Evolutionary conservation across 1,140 invertebrate species (phyloP), one percentile per base, ranked within the genome.

Genomic region (Acromyrmex echinatior): DNA sequence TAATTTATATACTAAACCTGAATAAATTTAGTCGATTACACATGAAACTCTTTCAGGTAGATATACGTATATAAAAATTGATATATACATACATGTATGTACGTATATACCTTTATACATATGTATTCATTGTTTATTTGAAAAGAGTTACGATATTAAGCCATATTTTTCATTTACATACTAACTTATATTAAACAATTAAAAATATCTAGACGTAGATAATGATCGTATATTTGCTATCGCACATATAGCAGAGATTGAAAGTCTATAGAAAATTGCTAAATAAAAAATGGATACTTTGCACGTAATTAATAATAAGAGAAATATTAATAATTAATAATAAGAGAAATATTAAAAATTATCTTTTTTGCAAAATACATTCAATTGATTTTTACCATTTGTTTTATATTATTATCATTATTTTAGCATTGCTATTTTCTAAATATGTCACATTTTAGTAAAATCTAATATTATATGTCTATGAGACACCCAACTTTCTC

Each of bases 401-500:
- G n/a, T 21, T 66, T 66, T 21, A 49, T 14, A 56, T 16, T 39
- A 39, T 56, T 56, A 58, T 81, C 1, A 39, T 56, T 35, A 56
- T 39, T 56, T 25, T 39, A 56, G 39, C 9, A n/a, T 53, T 7
- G 25, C 21, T 63, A 62, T 49, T 63, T 63, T 45, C 2, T 28
- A 45, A 28, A 49, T 9, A 14, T 0, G 16, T 25, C 28, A 62
- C 6, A 25, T 45, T 63, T 78, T 45, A n/a, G 12, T 35, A 63
- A 39, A 60, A 28, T 49, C 10, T 31, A 71, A 9, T 2, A 35
- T 12, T 45, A 39, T 25, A 2, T 45, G 39, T 39, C 31, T 39
- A 53, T 9, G 21, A 70, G 58, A 63, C 81, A 77, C 45, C 39
- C 35, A 70, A 87, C 92, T 93, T 93, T 93, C 90, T 88, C 91